Conservation (phyloP, 2,888 invertebrate genomes). For the Clistopyga incitator region DNA sequence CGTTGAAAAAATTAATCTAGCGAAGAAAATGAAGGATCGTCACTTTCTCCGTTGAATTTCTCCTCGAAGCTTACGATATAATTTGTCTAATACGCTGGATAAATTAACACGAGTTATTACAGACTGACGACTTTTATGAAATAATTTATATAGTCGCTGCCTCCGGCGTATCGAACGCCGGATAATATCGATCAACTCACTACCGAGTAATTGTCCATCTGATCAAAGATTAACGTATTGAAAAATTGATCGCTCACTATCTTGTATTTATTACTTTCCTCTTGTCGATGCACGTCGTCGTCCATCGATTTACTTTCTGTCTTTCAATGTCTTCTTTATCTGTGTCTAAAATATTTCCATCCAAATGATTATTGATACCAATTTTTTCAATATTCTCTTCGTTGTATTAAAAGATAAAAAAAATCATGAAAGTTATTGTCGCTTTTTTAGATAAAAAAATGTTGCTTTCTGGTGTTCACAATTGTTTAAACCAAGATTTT, state of each 20-base stretch:
- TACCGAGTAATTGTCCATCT: not conserved
- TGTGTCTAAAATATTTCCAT: not conserved
- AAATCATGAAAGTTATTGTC: too few species aligned
- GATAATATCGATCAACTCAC: conserved; percentile 14
- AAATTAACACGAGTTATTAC: not conserved
- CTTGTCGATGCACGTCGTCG: not conserved
- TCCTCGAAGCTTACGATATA: not conserved
- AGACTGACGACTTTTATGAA: not conserved
- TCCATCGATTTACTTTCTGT: not conserved
- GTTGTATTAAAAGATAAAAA: too few species aligned
- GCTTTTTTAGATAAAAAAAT: too few species aligned
- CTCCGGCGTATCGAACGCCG: not conserved
- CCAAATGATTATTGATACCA: too few species aligned
- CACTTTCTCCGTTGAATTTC: not conserved
- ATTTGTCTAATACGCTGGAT: not conserved
- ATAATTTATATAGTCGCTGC: not conserved
- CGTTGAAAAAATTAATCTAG: not conserved
- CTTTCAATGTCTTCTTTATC: not conserved
- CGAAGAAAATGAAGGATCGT: not conserved
- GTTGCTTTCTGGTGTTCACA: too few species aligned
- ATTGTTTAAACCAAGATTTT: too few species aligned
- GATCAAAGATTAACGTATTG: not conserved
- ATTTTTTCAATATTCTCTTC: too few species aligned
- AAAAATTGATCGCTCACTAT: not conserved
- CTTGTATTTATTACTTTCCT: conserved; percentile 4